Base-by-base conservation (phyloP, 2,113 vertebrate species). In the Anas platyrhynchos region DNA sequence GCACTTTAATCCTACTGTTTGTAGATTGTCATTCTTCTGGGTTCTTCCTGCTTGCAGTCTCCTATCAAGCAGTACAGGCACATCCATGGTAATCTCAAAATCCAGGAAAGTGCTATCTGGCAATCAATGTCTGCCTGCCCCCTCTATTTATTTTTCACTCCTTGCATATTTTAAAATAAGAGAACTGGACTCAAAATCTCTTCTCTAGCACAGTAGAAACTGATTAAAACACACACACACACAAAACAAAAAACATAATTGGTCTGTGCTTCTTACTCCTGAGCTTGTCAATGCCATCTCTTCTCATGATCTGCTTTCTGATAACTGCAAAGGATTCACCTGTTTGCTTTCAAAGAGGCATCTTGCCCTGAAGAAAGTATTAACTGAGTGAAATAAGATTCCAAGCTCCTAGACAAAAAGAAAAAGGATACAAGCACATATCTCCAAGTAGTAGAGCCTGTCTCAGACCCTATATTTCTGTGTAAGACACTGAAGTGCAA, bases 131-230 rank as follows among this genome's bases (percentile, higher is more conserved):
- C 88, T 88, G 90, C 91, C 91, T 95, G 65, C 65, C 43, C 56
- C 68, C 34, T 95, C 61, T 97, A 18, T 98, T 97, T 97, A 72
- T 95, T 93, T 97, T 97, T 31, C 62, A 11, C 67, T 91, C 83
- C 88, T 96, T 96, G 84, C 94, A 96, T 97, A 96, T 96, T 96
- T 98, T 97, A 97, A 96, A 89, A 44, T 36, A 17, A 50, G 86
- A 86, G 52, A 97, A 88, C 34, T 25, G 83, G 56, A 58, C 65
- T 81, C 32, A 31, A 62, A 91, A 16, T 81, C 79, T 91, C 81
- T 56, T 62, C 27, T 96, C 72, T 66, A 63, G 83, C 80, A 80
- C 82, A 91, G 62, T 89, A 92, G 62, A 92, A 95, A 73, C 41
- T 63, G 69, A 80, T 58, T 93, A 48, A 41, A 9, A 48, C 46